Conservation (phyloP, 2,797 vertebrate genomes). For the Scarus forsteni region DNA sequence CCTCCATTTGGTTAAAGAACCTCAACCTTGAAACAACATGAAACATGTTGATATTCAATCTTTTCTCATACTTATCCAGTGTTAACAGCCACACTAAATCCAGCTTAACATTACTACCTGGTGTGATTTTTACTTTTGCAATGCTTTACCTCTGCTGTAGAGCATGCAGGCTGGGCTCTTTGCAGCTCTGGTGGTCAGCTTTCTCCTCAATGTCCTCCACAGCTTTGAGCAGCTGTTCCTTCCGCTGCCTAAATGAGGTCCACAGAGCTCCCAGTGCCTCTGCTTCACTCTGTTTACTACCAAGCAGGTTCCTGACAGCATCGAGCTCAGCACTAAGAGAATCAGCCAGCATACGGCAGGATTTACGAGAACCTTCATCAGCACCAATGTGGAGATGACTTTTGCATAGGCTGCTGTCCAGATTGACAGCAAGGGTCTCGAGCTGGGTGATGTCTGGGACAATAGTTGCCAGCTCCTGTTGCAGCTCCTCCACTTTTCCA, state of each 20-base stretch:
- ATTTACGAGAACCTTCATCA: slow-evolving; percentile 84
- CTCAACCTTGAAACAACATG: slow-evolving; percentile 84
- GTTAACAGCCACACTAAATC: not conserved
- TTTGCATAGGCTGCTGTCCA: slow-evolving; percentile 91
- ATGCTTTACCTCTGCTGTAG: slow-evolving; percentile 91
- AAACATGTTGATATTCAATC: not conserved
- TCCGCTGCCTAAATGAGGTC: slow-evolving; percentile 89
- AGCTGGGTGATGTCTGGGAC: slow-evolving; percentile 87
- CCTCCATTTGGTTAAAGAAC: slow-evolving; percentile 94
- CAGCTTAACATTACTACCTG: not conserved
- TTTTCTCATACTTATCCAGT: too few relatives aligned
- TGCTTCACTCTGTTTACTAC: slow-evolving; percentile 90
- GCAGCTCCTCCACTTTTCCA: slow-evolving; percentile 87
- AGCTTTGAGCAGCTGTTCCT: slow-evolving; percentile 90
- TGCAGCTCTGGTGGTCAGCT: slow-evolving; percentile 88
- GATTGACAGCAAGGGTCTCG: slow-evolving; percentile 85
- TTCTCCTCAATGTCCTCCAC: slow-evolving; percentile 96
- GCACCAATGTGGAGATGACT: slow-evolving; percentile 90
- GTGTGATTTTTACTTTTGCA: not conserved
- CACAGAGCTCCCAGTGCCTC: slow-evolving; percentile 90
- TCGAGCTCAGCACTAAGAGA: slow-evolving; percentile 88
- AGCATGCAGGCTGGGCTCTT: slow-evolving; percentile 88
- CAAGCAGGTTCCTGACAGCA: slow-evolving; percentile 87
- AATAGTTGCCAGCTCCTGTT: slow-evolving; percentile 84
- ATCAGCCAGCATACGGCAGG: slow-evolving; percentile 90